Evolutionary conservation across 2,113 vertebrate species (phyloP).

Genomic region (Salvelinus alpinus): DNA sequence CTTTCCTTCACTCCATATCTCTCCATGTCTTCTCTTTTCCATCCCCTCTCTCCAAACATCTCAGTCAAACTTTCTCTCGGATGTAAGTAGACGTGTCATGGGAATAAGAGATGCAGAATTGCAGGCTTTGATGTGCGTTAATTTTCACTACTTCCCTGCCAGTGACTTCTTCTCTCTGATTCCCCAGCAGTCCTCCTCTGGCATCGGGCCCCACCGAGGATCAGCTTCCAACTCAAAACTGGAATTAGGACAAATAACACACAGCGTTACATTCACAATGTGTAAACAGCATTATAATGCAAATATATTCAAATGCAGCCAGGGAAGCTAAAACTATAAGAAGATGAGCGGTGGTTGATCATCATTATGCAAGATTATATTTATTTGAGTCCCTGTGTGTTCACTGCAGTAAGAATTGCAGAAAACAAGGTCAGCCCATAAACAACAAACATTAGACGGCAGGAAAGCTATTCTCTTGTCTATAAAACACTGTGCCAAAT

Average conservation of each 20-base stretch:
- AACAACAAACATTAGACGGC: not conserved
- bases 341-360: not conserved
- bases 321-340: slow-evolving; percentile 1
- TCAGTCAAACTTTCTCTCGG: not conserved
- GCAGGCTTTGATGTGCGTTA: slow-evolving; percentile 15
- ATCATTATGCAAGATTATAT: slow-evolving; percentile 1
- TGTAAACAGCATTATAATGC: slow-evolving; percentile 9
- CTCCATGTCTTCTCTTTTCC: not conserved
- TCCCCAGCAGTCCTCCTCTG: slow-evolving; percentile 7
- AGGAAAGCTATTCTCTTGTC: not conserved
- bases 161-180: slow-evolving; percentile 2
- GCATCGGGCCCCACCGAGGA: not conserved
- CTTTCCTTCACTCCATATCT: not conserved
- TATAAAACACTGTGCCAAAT: not conserved
- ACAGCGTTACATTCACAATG: not conserved
- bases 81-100: not conserved
- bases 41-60: not conserved
- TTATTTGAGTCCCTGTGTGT: not conserved
- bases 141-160: slow-evolving; percentile 13
- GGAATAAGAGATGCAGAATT: not conserved
- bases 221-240: slow-evolving; percentile 5
- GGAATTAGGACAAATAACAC: slow-evolving; percentile 14
- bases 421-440: not conserved
- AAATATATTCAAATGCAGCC: slow-evolving; percentile 15
- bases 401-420: not conserved